A percentile compares a stretch with the other conserved stretches of the same genome.
phyloP scores from a whole-genome alignment of 2,888 invertebrate species.

The Trissolcus japonicus region DNA sequence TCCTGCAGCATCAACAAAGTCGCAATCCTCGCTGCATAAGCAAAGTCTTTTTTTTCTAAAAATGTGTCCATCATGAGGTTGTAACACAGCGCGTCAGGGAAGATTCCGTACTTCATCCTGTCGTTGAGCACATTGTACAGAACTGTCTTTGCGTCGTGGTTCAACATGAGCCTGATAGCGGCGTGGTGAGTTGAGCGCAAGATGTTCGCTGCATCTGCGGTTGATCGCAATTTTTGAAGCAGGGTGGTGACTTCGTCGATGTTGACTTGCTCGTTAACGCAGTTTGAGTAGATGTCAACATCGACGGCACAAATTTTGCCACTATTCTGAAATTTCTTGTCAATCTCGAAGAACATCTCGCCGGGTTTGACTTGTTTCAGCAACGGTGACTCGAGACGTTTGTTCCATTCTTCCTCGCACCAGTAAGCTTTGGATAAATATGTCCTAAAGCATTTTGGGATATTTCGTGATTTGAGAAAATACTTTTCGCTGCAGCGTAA shows the following conservation, averaged over 20 bases:
- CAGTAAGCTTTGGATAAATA: constrained; percentile 85
- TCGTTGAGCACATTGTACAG: constrained; percentile 86
- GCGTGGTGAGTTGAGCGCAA: constrained; percentile 91
- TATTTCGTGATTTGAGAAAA: constrained; percentile 37
- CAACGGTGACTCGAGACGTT: constrained; percentile 80
- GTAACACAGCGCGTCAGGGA: constrained; percentile 88
- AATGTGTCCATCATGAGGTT: constrained; percentile 89
- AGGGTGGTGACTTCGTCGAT: constrained; percentile 86
- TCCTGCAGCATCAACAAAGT: constrained; percentile 92
- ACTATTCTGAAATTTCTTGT: constrained; percentile 81
- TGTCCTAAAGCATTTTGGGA: constrained; percentile 70
- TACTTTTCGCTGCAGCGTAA: constrained; percentile 39
- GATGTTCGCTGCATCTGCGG: constrained; percentile 83
- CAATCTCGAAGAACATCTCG: constrained; percentile 84
- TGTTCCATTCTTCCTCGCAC: constrained; percentile 84
- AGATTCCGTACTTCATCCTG: constrained; percentile 91
- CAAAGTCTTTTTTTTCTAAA: constrained; percentile 82
- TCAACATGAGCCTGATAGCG: constrained; percentile 81
- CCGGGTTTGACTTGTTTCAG: constrained; percentile 79
- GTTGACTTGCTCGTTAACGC: constrained; percentile 78
- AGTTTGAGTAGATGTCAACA: constrained; percentile 88
- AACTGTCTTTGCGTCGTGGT: constrained; percentile 77
- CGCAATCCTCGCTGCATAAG: constrained; percentile 86
- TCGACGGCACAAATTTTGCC: constrained; percentile 86
- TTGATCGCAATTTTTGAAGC: constrained; percentile 83